Evolutionary conservation across 2,888 invertebrate species (phyloP), one percentile per base, ranked within the genome.

Genomic region (Meiosimyza platycephala): DNA sequence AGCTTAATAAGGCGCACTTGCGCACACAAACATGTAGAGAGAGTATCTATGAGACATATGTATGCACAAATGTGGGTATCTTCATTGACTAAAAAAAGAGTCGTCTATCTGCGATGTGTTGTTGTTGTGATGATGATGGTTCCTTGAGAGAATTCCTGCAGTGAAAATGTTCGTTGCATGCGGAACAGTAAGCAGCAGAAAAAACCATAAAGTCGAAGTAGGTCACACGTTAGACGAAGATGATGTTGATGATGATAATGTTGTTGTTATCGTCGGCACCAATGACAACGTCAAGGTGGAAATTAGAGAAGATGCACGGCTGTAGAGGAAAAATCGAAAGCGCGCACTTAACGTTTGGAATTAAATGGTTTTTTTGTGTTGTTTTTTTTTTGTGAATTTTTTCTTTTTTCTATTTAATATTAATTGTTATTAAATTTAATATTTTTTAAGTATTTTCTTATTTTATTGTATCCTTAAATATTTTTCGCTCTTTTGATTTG

Each of bases 131-230:
- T 40, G 40, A 40, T 40, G 40, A 40, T 60, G 18, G 40, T 67
- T 67, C 67, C 67, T 72, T 40, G 16, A 55, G 54, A 72, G 72
- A 59, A 72, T 72, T 72, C 72, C 72, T 62, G 66, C 62, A 72
- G 72, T 67, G 72, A 72, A 72, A 72, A 62, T 62, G 57, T 28
- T 28, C 28, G 28, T 47, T 28, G 62, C 66, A 52, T 15, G 55
- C 64, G 63, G 59, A 22, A 63, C 28, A 28, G 28, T 28, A 70
- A 64, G 7, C 47, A 64, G 7, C 47, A 62, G 40, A 62, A 62
- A 28, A 69, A 51, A 28, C 62, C 54, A 52, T 18, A 28, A 22
- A 7, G 4, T 40, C 40, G 40, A 72, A 67, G 62, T 72, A 67
- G 72, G 72, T 72, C 72, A 67, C 72, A 47, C 40, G 18, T n/a